Evolutionary conservation across 2,888 invertebrate species (phyloP).

Genomic region (Magallana nippona): DNA sequence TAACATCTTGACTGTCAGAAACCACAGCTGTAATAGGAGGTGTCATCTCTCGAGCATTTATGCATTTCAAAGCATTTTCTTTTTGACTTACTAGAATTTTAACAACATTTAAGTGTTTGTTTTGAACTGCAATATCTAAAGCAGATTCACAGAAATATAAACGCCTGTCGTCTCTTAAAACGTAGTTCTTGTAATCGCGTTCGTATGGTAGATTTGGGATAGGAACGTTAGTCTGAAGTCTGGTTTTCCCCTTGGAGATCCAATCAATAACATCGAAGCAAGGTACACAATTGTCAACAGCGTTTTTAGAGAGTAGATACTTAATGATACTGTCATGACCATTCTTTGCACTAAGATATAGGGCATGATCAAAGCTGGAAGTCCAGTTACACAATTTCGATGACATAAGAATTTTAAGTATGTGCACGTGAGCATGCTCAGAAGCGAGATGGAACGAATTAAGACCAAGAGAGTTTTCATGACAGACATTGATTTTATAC

Average conservation of each 20-base stretch:
- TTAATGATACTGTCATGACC: not conserved
- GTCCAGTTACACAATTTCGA: not conserved
- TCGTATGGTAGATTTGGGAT: not conserved
- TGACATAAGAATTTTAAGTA: not conserved
- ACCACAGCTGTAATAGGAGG: not conserved
- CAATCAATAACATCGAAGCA: not conserved
- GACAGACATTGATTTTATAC: not conserved
- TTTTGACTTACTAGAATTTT: not conserved
- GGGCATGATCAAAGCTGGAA: not conserved
- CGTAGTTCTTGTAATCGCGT: not conserved
- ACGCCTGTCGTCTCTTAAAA: not conserved
- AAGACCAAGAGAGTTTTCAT: not conserved
- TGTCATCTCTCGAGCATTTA: not conserved
- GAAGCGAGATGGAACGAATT: not conserved
- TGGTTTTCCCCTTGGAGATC: not conserved
- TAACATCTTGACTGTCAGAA: not conserved
- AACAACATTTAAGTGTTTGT: not conserved
- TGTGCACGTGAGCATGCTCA: not conserved
- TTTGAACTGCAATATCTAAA: not conserved
- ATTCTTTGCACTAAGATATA: not conserved
- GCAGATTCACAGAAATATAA: not conserved
- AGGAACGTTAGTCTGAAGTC: not conserved
- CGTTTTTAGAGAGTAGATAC: not conserved
- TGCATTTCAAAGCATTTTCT: not conserved
- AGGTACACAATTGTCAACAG: not conserved